Conservation (phyloP, 2,888 invertebrate genomes). For the Nasonovia ribisnigri region DNA sequence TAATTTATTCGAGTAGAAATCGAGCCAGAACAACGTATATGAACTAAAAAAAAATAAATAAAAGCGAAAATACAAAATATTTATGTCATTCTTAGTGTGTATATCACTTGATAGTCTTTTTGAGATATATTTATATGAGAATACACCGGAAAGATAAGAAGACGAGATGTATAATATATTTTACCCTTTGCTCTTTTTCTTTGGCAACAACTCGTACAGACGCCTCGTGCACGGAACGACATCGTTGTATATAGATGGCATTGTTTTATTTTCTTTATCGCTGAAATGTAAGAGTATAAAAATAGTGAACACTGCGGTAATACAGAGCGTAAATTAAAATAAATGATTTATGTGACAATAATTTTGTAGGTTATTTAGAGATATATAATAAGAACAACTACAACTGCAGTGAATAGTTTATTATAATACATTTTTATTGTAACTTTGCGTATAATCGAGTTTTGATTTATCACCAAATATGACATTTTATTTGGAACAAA, state of each 20-base stretch:
- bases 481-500: background rate
- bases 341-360: slow-evolving; percentile 25
- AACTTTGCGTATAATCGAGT: background rate
- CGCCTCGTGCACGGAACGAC: slow-evolving; percentile 1
- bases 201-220: slow-evolving; percentile 40
- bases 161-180: slow-evolving; percentile 51
- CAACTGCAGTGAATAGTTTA: background rate
- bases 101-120: slow-evolving; percentile 59
- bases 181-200: slow-evolving; percentile 54
- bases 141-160: slow-evolving; percentile 64
- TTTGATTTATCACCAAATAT: background rate
- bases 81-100: slow-evolving; percentile 51
- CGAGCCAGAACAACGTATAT: slow-evolving; percentile 57
- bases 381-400: background rate
- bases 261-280: slow-evolving; percentile 55
- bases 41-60: slow-evolving; percentile 33
- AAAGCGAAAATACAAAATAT: slow-evolving; percentile 56
- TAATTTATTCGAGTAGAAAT: slow-evolving; percentile 61
- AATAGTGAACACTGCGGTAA: background rate
- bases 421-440: background rate
- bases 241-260: slow-evolving; percentile 16
- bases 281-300: background rate
- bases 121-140: slow-evolving; percentile 60
- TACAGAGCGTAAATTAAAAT: slow-evolving; percentile 22
- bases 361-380: background rate